These are phyloP conservation scores for Xiphophorus couchianus DNA, from an alignment of 2,113 vertebrate genomes.

Conservation along the genomic window DNA sequence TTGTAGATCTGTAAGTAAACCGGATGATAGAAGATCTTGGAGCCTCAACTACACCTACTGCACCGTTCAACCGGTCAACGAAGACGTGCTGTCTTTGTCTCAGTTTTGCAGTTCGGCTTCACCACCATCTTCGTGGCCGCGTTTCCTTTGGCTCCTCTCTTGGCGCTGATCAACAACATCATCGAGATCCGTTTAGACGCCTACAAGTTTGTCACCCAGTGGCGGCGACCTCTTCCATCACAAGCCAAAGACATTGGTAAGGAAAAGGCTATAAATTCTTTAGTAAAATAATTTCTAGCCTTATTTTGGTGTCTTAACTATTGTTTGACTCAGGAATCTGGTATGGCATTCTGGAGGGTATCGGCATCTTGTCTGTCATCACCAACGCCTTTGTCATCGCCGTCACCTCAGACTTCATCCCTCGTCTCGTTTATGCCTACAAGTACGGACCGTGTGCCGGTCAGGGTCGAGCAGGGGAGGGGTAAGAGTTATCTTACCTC, in stretches of 20 bases:
- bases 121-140: slow-evolving; percentile 98
- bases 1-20: no score
- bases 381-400: slow-evolving; percentile 98
- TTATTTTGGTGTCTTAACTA: background rate
- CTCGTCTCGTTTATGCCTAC: slow-evolving; percentile 94
- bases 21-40: background rate
- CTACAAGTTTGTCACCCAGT: slow-evolving; percentile 97
- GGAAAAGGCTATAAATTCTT: background rate
- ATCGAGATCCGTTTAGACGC: slow-evolving; percentile 97
- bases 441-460: slow-evolving; percentile 94
- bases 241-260: slow-evolving; percentile 97
- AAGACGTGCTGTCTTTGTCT: slow-evolving; percentile 9
- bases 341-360: slow-evolving; percentile 95
- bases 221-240: slow-evolving; percentile 91
- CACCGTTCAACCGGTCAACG: background rate
- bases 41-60: background rate
- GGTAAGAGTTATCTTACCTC: slow-evolving; percentile 76
- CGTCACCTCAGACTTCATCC: slow-evolving; percentile 96
- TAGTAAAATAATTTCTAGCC: background rate
- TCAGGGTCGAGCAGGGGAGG: slow-evolving; percentile 88
- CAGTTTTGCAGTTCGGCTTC: slow-evolving; percentile 97
- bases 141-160: slow-evolving; percentile 93
- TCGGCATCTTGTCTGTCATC: slow-evolving; percentile 94
- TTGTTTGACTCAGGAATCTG: slow-evolving; percentile 87
- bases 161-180: slow-evolving; percentile 95